Percentiles rank a stretch among this genome's conserved stretches.
Evolutionary conservation across 2,888 invertebrate genomes (phyloP).

Genomic region (Agonopterix heracliana): DNA sequence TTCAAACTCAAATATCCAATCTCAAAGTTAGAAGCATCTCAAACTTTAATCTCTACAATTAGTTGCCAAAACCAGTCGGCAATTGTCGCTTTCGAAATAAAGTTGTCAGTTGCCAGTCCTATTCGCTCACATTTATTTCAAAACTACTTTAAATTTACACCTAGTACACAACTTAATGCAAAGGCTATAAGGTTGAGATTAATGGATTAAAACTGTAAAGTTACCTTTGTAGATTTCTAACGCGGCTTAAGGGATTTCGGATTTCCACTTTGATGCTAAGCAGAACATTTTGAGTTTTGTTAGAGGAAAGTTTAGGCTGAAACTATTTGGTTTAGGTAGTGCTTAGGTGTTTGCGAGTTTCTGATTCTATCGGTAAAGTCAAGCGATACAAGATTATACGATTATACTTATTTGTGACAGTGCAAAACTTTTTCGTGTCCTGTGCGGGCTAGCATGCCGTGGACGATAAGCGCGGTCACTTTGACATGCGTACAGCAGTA

Average conservation of each 20-base stretch:
- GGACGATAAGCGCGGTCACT: too few species aligned
- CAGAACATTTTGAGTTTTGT: conserved; percentile 57
- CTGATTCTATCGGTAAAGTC: too few species aligned
- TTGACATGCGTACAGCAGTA: too few species aligned
- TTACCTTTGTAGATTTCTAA: conserved; percentile 30
- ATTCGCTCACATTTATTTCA: conserved; percentile 45
- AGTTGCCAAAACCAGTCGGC: conserved; percentile 61
- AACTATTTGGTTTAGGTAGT: conserved; percentile 33
- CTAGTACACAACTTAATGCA: conserved; percentile 17
- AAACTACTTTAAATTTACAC: conserved; percentile 24
- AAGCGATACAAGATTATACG: too few species aligned
- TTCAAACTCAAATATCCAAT: conserved; percentile 41
- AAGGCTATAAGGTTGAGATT: neutral
- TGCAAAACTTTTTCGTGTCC: too few species aligned
- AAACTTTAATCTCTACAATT: conserved; percentile 65
- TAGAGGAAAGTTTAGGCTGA: conserved; percentile 46
- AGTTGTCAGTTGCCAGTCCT: conserved; percentile 39
- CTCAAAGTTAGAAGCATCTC: conserved; percentile 32
- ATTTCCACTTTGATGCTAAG: conserved; percentile 65
- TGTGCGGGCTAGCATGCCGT: too few species aligned
- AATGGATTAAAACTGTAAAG: too few species aligned
- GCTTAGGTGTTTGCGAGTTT: neutral
- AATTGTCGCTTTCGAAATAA: conserved; percentile 67
- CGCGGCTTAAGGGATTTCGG: conserved; percentile 66
- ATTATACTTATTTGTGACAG: too few species aligned